Evolutionary conservation across 2,888 invertebrate genomes (phyloP), one percentile per base, ranked within the genome.

Genomic region (Apotomis capreana): DNA sequence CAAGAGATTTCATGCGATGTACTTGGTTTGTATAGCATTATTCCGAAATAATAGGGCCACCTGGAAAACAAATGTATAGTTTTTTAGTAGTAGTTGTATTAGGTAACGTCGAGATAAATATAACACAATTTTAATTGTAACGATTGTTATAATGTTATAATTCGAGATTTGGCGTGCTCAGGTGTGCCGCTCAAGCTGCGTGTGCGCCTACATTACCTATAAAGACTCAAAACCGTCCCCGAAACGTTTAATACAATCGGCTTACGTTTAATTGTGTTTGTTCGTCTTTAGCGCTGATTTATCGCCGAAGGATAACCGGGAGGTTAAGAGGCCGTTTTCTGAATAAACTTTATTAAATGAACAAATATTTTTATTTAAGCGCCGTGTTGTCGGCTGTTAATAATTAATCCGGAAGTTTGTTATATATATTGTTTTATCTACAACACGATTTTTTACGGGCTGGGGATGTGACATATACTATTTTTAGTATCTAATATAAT

Each of bases 231-330:
- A 44, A 65, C 44, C 54, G 49, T n/a, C 13, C 10, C 9, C 44
- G 13, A 37, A 67, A 69, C 55, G 65, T 37, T 61, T 71, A 62
- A 62, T 61, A 46, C 57, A 71, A 68, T 62, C 71, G 61, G 71
- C 67, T 71, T 71, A 68, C 40, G 12, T 57, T 57, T 71, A 71
- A 71, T 71, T 71, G 55, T 71, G 67, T 71, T 71, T 71, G 61
- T 57, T 40, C 55, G 65, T 67, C 57, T 55, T 60, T 40, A 60
- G 36, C 40, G 49, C 9, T 62, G 55, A 71, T 71, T 71, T 71
- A 71, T 71, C 12, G 61, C 57, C 15, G 51, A 55, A 57, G 51
- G 40, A 57, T 40, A 40, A 15, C 15, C 26, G 26, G 26, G 44
- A 5, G 57, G 52, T 71, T 71, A 71, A 68, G 61, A 52, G 71